Base-by-base conservation (phyloP, 2,797 vertebrate species). In the Cottoperca gobio region DNA sequence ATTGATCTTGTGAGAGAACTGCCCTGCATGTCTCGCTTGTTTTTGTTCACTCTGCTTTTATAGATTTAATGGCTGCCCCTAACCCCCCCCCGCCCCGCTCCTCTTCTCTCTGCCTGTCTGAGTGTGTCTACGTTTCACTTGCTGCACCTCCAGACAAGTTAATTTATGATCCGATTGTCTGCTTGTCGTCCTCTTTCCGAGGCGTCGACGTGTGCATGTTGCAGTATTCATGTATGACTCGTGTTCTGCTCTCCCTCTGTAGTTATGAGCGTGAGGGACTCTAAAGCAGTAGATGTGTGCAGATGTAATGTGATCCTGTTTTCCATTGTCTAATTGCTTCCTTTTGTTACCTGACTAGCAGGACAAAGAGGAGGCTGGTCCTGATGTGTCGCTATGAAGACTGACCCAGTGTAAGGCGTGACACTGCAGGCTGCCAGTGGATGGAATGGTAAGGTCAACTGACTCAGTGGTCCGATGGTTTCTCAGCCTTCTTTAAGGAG, bases 321-420 rank as follows among this genome's bases (percentile, higher is more conserved):
- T 94, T 93, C 94, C 89, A 82, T 90, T 93, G 94, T 97, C 97
- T 99, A 98, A 98, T 94, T 96, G 93, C 94, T 96, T 96, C 96
- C 96, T 98, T 97, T 96, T 99, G 97, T 99, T 96, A 97, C 97
- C 97, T 96, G 97, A 95, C 96, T 97, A 99, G 97, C 98, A 99
- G 97, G 97, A 92, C 91, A 97, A 96, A 95, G 97, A 95, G 95
- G 94, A 97, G 96, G 95, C 96, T 91, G 96, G 96, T 95, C 94
- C 97, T 96, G 97, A 98, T 90, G 96, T 91, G 95, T 97, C 95
- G 95, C 96, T 96, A 95, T 98, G 97, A 98, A 95, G 97, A 97
- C 95, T 92, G 95, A 94, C 95, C 95, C 95, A 90, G 94, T 94
- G 95, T 93, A 84, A 92, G 96, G 79, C 75, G 95, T 95, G 19